phyloP scores from a whole-genome alignment of 2,888 invertebrate genomes.

The Sericinus montela region DNA sequence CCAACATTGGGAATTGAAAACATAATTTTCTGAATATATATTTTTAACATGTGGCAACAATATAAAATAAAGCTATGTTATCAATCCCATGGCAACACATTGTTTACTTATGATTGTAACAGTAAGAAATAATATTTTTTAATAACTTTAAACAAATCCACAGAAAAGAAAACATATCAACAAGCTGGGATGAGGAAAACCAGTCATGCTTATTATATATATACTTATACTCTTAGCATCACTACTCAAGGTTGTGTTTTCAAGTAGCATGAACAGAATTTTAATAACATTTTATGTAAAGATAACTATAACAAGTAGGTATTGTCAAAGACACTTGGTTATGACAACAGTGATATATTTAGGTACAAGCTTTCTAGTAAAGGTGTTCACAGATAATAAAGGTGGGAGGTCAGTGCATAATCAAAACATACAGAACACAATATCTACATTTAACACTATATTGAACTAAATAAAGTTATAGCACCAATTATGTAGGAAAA shows the following conservation, averaged over 20 bases:
- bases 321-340: conserved; percentile 14
- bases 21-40: background rate
- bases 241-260: background rate
- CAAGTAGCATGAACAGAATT: conserved; percentile 1
- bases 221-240: background rate
- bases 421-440: conserved; percentile 8
- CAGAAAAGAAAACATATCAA: background rate
- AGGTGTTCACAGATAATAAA: conserved; percentile 14
- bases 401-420: conserved; percentile 25
- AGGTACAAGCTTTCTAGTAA: conserved; percentile 1
- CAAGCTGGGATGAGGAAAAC: conserved; percentile 3
- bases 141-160: background rate
- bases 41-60: background rate
- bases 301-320: conserved; percentile 2
- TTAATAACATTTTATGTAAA: background rate
- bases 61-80: background rate
- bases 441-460: background rate
- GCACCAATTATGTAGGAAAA: background rate
- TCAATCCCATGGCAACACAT: background rate
- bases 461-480: too few species aligned
- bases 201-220: background rate
- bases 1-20: too few species aligned
- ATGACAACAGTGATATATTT: conserved; percentile 21
- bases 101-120: too few species aligned
- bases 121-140: background rate